A percentile compares a stretch with the other conserved stretches of the same genome.
Evolutionary conservation across 92 coral and sea anemone species (phyloP).

Genomic region (Epizoanthus rinbou): DNA sequence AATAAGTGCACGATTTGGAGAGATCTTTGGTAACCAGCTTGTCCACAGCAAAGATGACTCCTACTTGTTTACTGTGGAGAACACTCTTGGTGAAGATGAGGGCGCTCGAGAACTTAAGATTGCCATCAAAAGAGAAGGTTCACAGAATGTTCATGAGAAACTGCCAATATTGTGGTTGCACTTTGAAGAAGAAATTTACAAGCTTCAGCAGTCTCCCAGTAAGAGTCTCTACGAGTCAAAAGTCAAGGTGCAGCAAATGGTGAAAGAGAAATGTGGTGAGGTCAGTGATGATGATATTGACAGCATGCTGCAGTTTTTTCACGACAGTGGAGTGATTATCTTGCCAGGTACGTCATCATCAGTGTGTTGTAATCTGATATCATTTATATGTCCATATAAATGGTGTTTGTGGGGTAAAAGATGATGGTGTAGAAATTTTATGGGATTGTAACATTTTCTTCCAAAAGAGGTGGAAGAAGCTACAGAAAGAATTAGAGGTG

Average conservation of each 20-base stretch:
- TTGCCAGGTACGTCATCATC: background rate
- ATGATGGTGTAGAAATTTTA: too few relatives aligned
- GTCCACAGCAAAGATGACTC: background rate
- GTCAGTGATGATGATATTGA: background rate
- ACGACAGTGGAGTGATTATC: background rate
- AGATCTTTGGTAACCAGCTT: background rate
- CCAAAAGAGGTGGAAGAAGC: too few relatives aligned
- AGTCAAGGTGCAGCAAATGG: background rate
- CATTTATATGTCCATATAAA: too few relatives aligned
- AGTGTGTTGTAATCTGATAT: too few relatives aligned
- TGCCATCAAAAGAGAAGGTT: background rate
- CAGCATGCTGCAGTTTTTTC: background rate
- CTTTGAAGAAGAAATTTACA: background rate
- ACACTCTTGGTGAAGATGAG: background rate
- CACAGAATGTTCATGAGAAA: background rate
- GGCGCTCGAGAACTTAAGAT: background rate
- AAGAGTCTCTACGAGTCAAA: background rate
- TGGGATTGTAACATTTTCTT: too few relatives aligned
- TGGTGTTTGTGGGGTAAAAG: too few relatives aligned
- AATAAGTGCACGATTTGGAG: slow-evolving; percentile 11
- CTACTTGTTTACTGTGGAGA: background rate
- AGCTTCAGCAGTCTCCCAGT: background rate
- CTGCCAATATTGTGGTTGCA: background rate
- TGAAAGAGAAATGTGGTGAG: background rate
- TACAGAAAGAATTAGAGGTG: too few relatives aligned